Evolutionary conservation across 2,797 vertebrate genomes (phyloP), one percentile per base, ranked within the genome.

Genomic region (Dendrocincla tyrannina): DNA sequence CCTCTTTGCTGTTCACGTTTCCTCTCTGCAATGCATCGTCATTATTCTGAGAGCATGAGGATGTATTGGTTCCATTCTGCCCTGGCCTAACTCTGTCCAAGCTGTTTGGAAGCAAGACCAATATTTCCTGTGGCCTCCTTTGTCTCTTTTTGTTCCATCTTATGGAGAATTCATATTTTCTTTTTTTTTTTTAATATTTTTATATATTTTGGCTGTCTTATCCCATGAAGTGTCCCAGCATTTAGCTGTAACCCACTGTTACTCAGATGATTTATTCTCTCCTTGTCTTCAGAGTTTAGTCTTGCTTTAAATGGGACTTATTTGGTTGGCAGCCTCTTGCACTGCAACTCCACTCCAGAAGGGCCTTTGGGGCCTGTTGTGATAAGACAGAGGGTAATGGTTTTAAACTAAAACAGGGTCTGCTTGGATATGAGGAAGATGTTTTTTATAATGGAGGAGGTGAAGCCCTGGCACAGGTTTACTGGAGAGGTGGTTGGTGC

Each of bases 271-370:
- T 94, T 93, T 92, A 76, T 89, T 92, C 27, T 60, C 72, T 87
- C 28, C 33, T 89, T 93, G 64, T 62, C 39, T 89, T 91, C 60
- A 75, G 86, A 95, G 56, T 85, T 96, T 50, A 81, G 47, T 74
- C 80, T 85, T 82, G 44, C 77, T 96, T 95, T 81, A 93, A 92
- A 49, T 76, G 74, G 79, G 47, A 13, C 32, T 87, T 69, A 67
- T 1, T 93, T 96, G 67, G 67, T 79, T 85, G 68, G 50, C 68
- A 89, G 59, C 67, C 59, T 89, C 60, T 85, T 30, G 30, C 17
- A 11, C 30, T 79, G 80, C 50, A 74, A 0, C 41, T 93, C 19
- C 23, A 14, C 9, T 73, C 39, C 39, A 64, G 35, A 83, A 66
- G 14, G 30, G 5, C 58, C 30, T 59, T 59, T 35, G 14, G 30